phyloP scores from a whole-genome alignment of 2,888 invertebrate species.

The Dynastes maya region DNA sequence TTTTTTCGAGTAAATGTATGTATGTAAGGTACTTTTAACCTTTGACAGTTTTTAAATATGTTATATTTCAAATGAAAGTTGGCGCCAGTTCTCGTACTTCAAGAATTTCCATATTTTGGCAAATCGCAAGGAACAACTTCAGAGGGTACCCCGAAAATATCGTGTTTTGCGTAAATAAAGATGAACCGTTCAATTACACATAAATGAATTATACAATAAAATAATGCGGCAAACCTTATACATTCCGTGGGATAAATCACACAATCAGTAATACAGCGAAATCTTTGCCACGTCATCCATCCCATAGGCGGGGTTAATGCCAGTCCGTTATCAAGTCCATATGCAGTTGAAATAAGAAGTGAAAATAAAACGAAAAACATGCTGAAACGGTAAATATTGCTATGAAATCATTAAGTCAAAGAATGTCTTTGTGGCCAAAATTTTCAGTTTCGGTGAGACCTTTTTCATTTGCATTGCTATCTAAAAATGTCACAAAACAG shows the following conservation, averaged over 20 bases:
- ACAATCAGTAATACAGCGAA: constrained; percentile 79
- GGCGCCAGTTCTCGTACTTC: too few relatives aligned
- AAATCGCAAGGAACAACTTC: too few relatives aligned
- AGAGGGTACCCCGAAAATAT: too few relatives aligned
- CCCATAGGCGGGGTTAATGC: constrained; percentile 82
- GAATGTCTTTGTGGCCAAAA: too few relatives aligned
- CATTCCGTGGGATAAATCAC: constrained; percentile 77
- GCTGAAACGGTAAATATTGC: neutral
- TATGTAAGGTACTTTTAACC: too few relatives aligned
- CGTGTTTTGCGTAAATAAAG: too few relatives aligned
- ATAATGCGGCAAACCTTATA: constrained; percentile 72
- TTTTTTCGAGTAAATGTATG: too few relatives aligned
- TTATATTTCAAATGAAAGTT: too few relatives aligned
- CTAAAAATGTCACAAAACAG: neutral
- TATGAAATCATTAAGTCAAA: neutral
- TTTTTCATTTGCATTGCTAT: neutral
- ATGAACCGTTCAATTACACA: neutral
- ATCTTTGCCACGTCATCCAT: constrained; percentile 82
- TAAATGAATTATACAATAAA: neutral
- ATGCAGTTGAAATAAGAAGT: neutral
- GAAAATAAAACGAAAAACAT: constrained; percentile 18
- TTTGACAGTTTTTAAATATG: too few relatives aligned
- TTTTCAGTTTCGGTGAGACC: too few relatives aligned
- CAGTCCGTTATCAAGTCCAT: constrained; percentile 73
- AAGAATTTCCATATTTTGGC: too few relatives aligned